Evolutionary conservation across 2,888 invertebrate species (phyloP).

Genomic region (Trichopoda pennipes): DNA sequence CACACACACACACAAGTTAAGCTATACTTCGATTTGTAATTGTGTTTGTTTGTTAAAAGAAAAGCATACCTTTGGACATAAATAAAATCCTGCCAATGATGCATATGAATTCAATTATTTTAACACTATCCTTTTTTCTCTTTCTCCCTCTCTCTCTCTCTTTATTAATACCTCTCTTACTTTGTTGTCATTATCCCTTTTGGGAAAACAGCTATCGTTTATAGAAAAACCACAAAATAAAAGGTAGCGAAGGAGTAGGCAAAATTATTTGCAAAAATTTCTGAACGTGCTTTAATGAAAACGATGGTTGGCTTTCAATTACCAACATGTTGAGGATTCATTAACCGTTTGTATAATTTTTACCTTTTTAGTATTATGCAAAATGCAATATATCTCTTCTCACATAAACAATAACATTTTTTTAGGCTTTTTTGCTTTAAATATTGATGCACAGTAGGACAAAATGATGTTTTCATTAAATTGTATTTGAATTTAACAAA

Average conservation of each 20-base stretch:
- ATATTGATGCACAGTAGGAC: slow-evolving; percentile 48
- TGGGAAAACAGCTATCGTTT: slow-evolving; percentile 60
- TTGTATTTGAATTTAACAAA: too few relatives aligned
- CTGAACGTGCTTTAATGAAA: slow-evolving; percentile 73
- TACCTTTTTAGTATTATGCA: slow-evolving; percentile 32
- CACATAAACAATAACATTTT: too few relatives aligned
- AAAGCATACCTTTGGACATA: slow-evolving; percentile 63
- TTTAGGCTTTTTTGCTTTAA: slow-evolving; percentile 17
- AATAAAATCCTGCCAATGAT: slow-evolving; percentile 74
- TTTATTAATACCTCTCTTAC: slow-evolving; percentile 4
- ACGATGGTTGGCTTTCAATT: slow-evolving; percentile 62
- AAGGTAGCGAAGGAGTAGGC: not conserved
- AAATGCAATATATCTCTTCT: too few relatives aligned
- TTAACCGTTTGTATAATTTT: slow-evolving; percentile 53
- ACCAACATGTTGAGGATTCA: slow-evolving; percentile 38
- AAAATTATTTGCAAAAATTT: slow-evolving; percentile 70
- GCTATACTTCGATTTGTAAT: not conserved
- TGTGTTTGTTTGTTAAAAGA: slow-evolving; percentile 19
- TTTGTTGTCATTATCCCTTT: slow-evolving; percentile 10
- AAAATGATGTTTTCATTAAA: too few relatives aligned
- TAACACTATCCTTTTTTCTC: slow-evolving; percentile 74
- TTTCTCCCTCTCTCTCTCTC: slow-evolving; percentile 48
- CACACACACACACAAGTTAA: not conserved
- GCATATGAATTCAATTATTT: slow-evolving; percentile 80
- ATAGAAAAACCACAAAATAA: slow-evolving; percentile 9